phyloP scores from a whole-genome alignment of 2,888 invertebrate genomes.

The Latrodectus hesperus region DNA sequence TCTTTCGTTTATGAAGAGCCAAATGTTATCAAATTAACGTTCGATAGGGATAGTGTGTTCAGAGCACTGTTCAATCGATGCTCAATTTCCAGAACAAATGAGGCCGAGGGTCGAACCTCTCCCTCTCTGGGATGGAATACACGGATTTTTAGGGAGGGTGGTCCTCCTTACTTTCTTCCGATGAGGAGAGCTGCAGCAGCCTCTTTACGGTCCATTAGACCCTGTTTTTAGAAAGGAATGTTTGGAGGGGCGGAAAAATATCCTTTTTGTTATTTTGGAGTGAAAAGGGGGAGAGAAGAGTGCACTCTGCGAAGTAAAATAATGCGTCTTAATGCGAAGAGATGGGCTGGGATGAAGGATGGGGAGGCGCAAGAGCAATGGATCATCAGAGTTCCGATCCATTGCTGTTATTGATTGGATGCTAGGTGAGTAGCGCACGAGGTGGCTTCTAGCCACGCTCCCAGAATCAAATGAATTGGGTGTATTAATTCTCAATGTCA shows the following conservation, averaged over 20 bases:
- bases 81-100: constrained; percentile 1
- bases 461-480: too few relatives aligned
- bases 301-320: constrained; percentile 25
- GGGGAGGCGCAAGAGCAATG: constrained; percentile 1
- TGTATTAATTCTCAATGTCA: too few relatives aligned
- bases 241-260: background rate
- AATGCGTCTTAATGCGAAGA: constrained; percentile 56
- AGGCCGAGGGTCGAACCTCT: constrained; percentile 19
- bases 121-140: constrained; percentile 12
- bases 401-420: constrained; percentile 36
- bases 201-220: constrained; percentile 66
- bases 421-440: background rate
- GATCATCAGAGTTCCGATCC: constrained; percentile 9
- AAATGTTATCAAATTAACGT: constrained; percentile 16
- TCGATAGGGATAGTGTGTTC: constrained; percentile 10
- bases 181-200: constrained; percentile 37
- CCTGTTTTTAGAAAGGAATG: constrained; percentile 37
- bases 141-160: constrained; percentile 51
- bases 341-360: constrained; percentile 20
- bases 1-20: too few relatives aligned
- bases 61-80: constrained; percentile 2
- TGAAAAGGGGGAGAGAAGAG: background rate
- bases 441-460: too few relatives aligned
- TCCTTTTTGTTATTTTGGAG: constrained; percentile 20
- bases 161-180: constrained; percentile 11